Percentiles rank a stretch among this genome's conserved stretches.
Conservation (phyloP, 1,140 invertebrate species). For the Nylanderia fulva region DNA sequence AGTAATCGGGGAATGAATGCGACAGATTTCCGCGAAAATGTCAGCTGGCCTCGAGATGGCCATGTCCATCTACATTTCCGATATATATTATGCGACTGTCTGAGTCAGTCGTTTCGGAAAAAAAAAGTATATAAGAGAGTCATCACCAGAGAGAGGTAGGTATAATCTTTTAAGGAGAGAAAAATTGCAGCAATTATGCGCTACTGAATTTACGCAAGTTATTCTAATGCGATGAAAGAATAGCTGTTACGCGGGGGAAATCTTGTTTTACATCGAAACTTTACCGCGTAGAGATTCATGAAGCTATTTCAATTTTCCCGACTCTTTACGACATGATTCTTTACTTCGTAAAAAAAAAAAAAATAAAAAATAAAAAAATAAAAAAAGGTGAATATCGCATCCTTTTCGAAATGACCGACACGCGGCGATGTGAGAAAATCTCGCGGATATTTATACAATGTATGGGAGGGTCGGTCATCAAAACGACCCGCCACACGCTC, state of each 20-base stretch:
- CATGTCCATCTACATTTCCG: background rate
- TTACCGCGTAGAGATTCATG: background rate
- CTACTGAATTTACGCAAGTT: background rate
- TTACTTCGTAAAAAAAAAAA: background rate
- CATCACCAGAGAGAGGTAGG: background rate
- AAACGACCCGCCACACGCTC: slow-evolving; percentile 45
- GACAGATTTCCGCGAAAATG: background rate
- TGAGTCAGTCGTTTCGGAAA: background rate
- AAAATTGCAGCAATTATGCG: background rate
- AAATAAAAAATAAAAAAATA: background rate
- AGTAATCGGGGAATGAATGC: slow-evolving; percentile 2
- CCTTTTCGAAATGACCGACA: background rate
- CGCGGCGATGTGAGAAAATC: background rate
- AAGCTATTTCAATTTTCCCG: background rate
- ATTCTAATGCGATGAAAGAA: background rate
- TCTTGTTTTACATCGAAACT: background rate
- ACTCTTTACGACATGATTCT: background rate
- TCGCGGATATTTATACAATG: background rate
- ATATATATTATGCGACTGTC: background rate
- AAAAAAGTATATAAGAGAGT: background rate
- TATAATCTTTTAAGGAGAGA: background rate
- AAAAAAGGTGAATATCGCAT: too few relatives aligned
- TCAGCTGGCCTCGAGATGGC: background rate
- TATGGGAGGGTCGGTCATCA: slow-evolving; percentile 12
- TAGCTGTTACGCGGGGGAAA: background rate